Percentiles rank a stretch among this genome's conserved stretches.
Evolutionary conservation across 1,140 invertebrate genomes (phyloP).

Genomic region (Vanessa tameamea): DNA sequence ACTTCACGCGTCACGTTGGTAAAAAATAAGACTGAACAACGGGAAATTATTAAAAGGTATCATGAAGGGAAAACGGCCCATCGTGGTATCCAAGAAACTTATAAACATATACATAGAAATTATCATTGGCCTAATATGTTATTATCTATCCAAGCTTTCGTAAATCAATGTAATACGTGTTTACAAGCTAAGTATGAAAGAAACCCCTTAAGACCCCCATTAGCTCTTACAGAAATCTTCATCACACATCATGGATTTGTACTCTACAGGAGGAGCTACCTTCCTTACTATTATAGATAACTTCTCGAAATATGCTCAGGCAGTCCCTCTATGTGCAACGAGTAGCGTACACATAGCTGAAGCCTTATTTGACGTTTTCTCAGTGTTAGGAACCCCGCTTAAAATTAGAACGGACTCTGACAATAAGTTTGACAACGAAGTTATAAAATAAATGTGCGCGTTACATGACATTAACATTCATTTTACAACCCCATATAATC

Average conservation of each 20-base stretch:
- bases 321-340: slow-evolving; percentile 34
- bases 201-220: no score
- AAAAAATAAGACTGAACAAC: no score
- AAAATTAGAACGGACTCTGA: slow-evolving; percentile 52
- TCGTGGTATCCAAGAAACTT: no score
- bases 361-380: slow-evolving; percentile 41
- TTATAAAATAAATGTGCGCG: slow-evolving; percentile 39
- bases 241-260: slow-evolving; percentile 51
- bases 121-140: no score
- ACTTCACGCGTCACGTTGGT: slow-evolving; percentile 20
- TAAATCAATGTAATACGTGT: no score
- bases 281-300: slow-evolving; percentile 50
- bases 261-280: slow-evolving; percentile 37
- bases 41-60: no score
- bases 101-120: no score
- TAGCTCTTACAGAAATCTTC: no score
- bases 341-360: slow-evolving; percentile 47
- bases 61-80: no score
- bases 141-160: no score
- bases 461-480: slow-evolving; percentile 49
- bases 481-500: slow-evolving; percentile 55
- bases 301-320: slow-evolving; percentile 48
- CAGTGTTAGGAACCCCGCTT: slow-evolving; percentile 42
- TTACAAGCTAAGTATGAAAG: no score
- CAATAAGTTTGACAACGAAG: slow-evolving; percentile 42